Conservation (phyloP, 2,888 invertebrate genomes). For the Trachelus troglodyta region DNA sequence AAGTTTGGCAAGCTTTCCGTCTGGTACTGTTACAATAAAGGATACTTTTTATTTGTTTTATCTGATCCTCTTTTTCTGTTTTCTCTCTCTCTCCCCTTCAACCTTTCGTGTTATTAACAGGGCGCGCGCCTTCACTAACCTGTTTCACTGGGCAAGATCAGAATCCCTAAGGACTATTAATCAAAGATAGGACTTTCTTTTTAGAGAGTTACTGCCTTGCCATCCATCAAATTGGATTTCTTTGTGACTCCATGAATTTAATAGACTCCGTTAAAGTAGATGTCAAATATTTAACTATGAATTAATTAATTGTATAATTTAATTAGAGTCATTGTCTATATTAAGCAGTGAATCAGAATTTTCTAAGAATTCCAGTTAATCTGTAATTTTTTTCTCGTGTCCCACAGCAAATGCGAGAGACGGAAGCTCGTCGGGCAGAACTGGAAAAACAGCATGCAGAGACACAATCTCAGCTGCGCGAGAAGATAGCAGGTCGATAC, state of each 20-base stretch:
- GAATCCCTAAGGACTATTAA: not conserved
- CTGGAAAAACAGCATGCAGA: slow-evolving; percentile 83
- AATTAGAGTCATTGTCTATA: not conserved
- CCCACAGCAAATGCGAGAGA: slow-evolving; percentile 78
- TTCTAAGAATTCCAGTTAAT: not conserved
- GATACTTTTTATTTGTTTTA: not conserved
- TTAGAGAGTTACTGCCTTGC: not conserved
- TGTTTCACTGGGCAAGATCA: not conserved
- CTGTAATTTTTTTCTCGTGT: not conserved
- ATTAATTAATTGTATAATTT: not conserved
- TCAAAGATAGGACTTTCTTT: not conserved
- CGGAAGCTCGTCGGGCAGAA: slow-evolving; percentile 81
- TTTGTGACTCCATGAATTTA: not conserved
- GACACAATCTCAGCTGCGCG: slow-evolving; percentile 77
- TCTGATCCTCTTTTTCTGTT: not conserved
- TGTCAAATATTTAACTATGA: not conserved
- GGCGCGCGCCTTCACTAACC: not conserved
- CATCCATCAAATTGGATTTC: not conserved
- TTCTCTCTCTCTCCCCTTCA: not conserved
- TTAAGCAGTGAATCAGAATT: not conserved
- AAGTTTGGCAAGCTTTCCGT: not conserved
- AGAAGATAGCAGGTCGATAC: slow-evolving; percentile 68
- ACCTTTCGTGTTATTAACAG: not conserved
- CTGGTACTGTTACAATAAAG: not conserved
- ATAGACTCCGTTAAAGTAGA: not conserved